Evolutionary conservation across 1,140 invertebrate genomes (phyloP), one percentile per base, ranked within the genome.

Genomic region (Parapsyche elsis): DNA sequence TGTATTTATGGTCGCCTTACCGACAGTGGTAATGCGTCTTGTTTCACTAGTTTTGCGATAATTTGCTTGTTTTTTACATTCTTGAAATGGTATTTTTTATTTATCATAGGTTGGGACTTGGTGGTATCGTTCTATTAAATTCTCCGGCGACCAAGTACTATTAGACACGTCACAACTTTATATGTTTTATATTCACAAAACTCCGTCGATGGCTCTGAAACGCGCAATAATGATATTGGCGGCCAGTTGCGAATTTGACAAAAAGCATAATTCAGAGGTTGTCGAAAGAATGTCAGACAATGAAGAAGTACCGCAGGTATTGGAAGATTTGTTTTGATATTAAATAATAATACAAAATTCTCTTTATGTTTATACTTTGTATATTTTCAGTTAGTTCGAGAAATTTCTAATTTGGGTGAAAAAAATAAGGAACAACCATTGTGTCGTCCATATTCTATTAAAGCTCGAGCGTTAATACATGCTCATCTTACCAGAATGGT

Each of bases 71-170:
- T n/a, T n/a, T n/a, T n/a, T n/a, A n/a, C n/a, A n/a, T n/a, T n/a
- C n/a, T n/a, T n/a, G n/a, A n/a, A n/a, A n/a, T n/a, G n/a, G n/a
- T n/a, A 59, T 26, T 78, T 67, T 77, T 80, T 21, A 64, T 77
- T 10, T 26, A 74, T 88, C 88, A 79, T 83, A 91, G 90, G 95
- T 99, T 83, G 98, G 98, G 64, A 95, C 96, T 84, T 99, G 99
- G 98, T 99, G 99, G 99, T 98, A 99, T 87, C 93, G 95, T 80
- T 98, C 97, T 70, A 99, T 99, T 81, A 94, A 97, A 85, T 99
- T 97, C 87, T 97, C 96, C 83, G 96, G 96, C 83, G 97, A 98
- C 87, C 95, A 98, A 91, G 97, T 99, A 12, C 89, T 99, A 9
- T 87, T 99, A 19, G 96, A 98, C 85, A 99, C 98, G 19, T 97